Conservation (phyloP, 2,113 vertebrate genomes). For the Leptodactylus fuscus region DNA sequence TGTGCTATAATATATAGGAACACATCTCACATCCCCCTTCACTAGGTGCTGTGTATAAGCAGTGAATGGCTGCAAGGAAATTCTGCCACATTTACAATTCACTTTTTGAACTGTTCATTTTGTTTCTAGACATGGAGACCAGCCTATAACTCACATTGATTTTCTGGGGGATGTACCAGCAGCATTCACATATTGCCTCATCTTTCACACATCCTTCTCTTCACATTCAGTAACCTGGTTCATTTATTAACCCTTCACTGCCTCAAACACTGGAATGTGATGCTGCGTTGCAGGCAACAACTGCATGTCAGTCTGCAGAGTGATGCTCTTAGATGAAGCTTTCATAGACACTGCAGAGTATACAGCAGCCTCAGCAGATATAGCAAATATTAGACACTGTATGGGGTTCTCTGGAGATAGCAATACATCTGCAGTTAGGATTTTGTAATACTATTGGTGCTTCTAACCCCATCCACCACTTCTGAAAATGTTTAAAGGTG, state of each 20-base stretch:
- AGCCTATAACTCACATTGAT: background rate
- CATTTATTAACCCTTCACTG: background rate
- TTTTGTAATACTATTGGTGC: too few species aligned
- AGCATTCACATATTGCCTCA: background rate
- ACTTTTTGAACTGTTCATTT: slow-evolving; percentile 5
- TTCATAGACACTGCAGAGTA: too few species aligned
- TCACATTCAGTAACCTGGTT: background rate
- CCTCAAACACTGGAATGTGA: background rate
- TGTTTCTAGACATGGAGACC: background rate
- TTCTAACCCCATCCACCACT: too few species aligned
- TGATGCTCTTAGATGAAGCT: too few species aligned
- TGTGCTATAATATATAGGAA: too few species aligned
- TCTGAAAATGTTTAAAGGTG: too few species aligned
- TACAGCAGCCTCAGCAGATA: too few species aligned
- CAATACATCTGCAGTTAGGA: too few species aligned
- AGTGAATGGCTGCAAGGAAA: background rate
- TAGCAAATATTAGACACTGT: too few species aligned
- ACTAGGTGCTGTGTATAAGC: background rate
- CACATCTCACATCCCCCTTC: background rate
- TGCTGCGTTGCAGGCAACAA: too few species aligned
- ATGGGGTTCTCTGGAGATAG: too few species aligned
- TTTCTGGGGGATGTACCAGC: background rate
- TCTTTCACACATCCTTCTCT: slow-evolving; percentile 8
- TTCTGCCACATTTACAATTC: background rate
- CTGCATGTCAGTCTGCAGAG: background rate